These are phyloP conservation scores for Alethe castanea DNA, from an alignment of 2,113 vertebrate species.

Conservation along the genomic window DNA sequence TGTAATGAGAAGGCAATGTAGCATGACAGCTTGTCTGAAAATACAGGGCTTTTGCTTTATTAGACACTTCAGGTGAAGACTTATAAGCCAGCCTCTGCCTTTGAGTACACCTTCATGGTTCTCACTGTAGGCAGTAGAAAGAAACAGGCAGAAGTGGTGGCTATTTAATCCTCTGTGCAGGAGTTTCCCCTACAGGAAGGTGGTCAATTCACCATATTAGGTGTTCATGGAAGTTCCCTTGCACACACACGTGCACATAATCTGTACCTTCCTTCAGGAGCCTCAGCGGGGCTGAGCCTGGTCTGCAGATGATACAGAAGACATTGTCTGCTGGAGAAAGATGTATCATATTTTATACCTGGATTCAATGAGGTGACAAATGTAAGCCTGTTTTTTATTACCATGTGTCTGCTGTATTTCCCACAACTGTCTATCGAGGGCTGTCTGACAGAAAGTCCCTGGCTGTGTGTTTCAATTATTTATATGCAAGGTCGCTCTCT, in stretches of 20 bases:
- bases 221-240: accelerated
- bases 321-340: neutral
- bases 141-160: neutral
- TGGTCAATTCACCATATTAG: neutral
- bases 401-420: neutral
- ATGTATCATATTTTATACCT: neutral
- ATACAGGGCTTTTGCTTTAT: neutral
- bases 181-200: neutral
- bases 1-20: neutral
- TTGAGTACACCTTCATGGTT: neutral
- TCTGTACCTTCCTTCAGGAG: neutral
- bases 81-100: neutral
- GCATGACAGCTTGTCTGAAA: neutral
- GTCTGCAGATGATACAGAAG: neutral
- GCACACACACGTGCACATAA: accelerated
- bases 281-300: neutral
- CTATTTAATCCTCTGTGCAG: neutral
- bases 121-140: neutral
- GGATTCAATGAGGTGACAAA: slow-evolving; percentile 16
- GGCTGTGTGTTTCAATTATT: neutral
- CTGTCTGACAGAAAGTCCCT: neutral
- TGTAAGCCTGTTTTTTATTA: slow-evolving; percentile 1
- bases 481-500: neutral
- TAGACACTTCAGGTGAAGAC: neutral
- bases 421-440: neutral